A percentile compares a stretch with the other conserved stretches of the same genome.
phyloP scores from a whole-genome alignment of 2,888 invertebrate genomes.

The Gymnocheta viridis region DNA sequence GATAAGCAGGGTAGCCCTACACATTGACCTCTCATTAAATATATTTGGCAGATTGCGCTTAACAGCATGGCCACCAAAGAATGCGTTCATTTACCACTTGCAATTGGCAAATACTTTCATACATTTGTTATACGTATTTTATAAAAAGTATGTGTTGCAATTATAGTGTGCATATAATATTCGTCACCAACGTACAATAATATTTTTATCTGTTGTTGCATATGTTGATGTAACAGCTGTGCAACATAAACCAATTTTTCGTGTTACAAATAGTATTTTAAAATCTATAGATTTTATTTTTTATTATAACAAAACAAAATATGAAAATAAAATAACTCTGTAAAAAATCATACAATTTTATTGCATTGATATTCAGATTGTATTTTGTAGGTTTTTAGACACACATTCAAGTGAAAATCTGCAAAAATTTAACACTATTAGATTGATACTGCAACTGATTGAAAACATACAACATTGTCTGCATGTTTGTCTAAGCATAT shows the following conservation, averaged over 20 bases:
- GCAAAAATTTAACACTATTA: neutral
- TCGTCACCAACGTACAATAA: neutral
- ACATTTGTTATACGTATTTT: too few species aligned
- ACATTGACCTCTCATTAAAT: too few species aligned
- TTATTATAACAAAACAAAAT: slow-evolving; percentile 10
- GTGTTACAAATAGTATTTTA: slow-evolving; percentile 50
- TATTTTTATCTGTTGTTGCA: neutral
- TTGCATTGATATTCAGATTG: slow-evolving; percentile 33
- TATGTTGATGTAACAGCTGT: slow-evolving; percentile 23
- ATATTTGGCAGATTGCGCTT: too few species aligned
- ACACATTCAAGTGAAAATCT: neutral
- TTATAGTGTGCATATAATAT: neutral
- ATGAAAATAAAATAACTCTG: slow-evolving; percentile 37
- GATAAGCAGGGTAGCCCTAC: too few species aligned
- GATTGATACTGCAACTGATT: slow-evolving; percentile 27
- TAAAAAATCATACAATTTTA: slow-evolving; percentile 45
- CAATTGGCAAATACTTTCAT: too few species aligned
- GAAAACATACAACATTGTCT: slow-evolving; percentile 28
- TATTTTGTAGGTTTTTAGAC: neutral
- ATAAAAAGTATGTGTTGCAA: too few species aligned
- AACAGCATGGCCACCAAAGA: too few species aligned
- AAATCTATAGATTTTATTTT: slow-evolving; percentile 5
- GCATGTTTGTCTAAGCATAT: slow-evolving; percentile 32
- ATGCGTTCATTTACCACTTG: too few species aligned
- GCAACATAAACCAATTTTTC: slow-evolving; percentile 46